Conservation (phyloP, 1,140 invertebrate genomes). For the Gonioctena quinquepunctata region DNA sequence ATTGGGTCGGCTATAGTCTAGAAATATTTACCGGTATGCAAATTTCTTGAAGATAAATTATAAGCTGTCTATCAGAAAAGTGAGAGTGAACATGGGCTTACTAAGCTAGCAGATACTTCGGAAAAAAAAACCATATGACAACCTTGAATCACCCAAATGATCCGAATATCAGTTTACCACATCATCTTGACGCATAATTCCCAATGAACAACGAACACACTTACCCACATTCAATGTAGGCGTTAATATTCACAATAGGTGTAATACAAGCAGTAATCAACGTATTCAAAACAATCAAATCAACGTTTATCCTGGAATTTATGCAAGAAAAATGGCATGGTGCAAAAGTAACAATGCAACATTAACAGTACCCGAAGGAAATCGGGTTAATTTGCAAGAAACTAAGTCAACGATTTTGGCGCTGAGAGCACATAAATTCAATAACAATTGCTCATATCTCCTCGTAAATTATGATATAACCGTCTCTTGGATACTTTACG, state of each 20-base stretch:
- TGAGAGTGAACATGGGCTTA: no score
- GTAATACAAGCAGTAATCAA: background rate
- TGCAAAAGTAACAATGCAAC: background rate
- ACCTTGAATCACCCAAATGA: background rate
- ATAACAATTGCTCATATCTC: background rate
- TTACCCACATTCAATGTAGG: background rate
- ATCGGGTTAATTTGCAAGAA: background rate
- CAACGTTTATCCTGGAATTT: background rate
- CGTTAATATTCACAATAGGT: background rate
- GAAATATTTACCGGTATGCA: no score
- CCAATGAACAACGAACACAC: background rate
- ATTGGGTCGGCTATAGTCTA: no score
- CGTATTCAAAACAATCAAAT: background rate
- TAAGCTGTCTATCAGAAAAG: no score
- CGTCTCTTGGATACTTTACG: background rate
- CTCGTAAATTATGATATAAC: conserved; percentile 8
- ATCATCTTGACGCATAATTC: background rate
- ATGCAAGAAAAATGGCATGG: background rate
- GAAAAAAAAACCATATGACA: background rate
- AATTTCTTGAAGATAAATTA: no score
- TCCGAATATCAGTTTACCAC: background rate
- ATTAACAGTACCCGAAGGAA: background rate
- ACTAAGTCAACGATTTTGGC: background rate
- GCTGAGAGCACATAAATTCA: background rate
- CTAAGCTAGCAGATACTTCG: no score